Evolutionary conservation across 2,888 invertebrate species (phyloP).

Genomic region (Nipponacmea schrenckii): DNA sequence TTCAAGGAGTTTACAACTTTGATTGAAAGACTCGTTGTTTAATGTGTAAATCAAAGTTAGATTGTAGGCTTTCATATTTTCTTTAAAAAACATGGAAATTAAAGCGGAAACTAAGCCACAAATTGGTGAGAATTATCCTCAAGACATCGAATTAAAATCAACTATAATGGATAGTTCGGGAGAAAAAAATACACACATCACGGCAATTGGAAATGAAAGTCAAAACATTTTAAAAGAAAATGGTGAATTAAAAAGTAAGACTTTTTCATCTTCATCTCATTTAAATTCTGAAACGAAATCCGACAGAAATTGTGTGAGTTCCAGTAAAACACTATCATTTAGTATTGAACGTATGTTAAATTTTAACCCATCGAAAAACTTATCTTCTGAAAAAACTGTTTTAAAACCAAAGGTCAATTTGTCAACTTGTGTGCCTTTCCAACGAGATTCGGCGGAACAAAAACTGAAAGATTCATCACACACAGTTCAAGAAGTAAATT

Average conservation of each 20-base stretch:
- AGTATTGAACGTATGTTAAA: conserved; percentile 8
- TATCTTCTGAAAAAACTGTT: background rate
- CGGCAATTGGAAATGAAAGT: background rate
- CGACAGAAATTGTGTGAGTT: background rate
- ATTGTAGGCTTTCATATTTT: background rate
- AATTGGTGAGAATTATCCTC: background rate
- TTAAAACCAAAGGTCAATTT: background rate
- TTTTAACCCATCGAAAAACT: background rate
- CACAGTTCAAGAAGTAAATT: background rate
- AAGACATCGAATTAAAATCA: background rate
- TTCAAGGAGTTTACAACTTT: background rate
- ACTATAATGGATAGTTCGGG: background rate
- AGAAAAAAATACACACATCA: no score
- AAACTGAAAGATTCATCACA: background rate
- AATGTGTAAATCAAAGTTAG: background rate
- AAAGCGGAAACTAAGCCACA: background rate
- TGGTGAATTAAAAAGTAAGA: background rate
- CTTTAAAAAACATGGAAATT: background rate
- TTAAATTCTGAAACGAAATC: conserved; percentile 3
- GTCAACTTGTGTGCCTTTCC: background rate
- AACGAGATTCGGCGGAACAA: background rate
- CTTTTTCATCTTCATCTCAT: background rate
- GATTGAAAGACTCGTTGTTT: background rate
- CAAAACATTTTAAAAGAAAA: background rate
- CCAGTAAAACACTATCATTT: background rate